Conservation (phyloP, 2,113 vertebrate genomes). For the Equus quagga region DNA sequence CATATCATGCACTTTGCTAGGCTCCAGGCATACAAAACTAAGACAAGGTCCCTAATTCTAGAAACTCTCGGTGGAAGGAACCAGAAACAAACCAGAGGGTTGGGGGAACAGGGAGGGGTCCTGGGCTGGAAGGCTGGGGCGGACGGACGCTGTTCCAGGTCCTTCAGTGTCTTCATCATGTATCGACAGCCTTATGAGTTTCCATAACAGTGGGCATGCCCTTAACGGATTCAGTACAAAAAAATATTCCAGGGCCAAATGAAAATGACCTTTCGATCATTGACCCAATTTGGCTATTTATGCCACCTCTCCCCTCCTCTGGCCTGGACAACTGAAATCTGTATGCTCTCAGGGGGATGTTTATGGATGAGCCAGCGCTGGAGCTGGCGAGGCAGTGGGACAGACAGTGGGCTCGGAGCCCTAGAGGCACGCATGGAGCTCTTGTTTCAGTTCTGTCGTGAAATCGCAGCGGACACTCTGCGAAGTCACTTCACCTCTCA, state of each 20-base stretch:
- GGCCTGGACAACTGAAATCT: neutral
- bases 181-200: neutral
- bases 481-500: neutral
- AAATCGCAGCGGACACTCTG: neutral
- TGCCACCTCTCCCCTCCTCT: neutral
- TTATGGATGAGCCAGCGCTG: neutral
- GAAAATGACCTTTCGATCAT: conserved; percentile 32
- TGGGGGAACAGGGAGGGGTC: neutral
- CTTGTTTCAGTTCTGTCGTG: neutral
- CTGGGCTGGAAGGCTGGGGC: neutral
- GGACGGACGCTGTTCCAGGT: neutral
- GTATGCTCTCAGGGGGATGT: neutral
- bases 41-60: neutral
- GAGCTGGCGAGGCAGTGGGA: neutral
- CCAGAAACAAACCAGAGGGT: neutral
- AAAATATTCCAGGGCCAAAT: conserved; percentile 10
- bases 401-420: neutral
- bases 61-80: neutral
- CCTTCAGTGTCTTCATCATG: neutral
- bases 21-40: neutral
- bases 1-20: neutral
- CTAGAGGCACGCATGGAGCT: neutral
- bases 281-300: neutral
- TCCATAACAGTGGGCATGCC: neutral
- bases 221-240: neutral